Percentiles rank a stretch among this genome's conserved stretches.
These are phyloP conservation scores for Entomobrya multifasciata DNA, from an alignment of 2,888 invertebrate species.

Conservation along the genomic window DNA sequence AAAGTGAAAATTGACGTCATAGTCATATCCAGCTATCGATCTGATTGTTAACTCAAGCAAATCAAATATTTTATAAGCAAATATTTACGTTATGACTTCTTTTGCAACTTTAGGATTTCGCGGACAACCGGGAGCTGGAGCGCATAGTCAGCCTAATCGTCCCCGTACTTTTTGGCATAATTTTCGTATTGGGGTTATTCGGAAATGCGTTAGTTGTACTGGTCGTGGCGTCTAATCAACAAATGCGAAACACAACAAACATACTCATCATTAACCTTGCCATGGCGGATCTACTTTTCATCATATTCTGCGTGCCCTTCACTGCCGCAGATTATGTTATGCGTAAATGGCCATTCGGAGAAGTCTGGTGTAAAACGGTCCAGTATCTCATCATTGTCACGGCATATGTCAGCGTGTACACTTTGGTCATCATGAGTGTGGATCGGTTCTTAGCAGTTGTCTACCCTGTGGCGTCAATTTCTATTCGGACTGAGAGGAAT, in stretches of 20 bases:
- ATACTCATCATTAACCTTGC: conserved; percentile 94
- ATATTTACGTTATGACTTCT: too few relatives aligned
- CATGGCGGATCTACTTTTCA: conserved; percentile 93
- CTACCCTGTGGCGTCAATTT: conserved; percentile 94
- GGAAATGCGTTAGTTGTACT: conserved; percentile 94
- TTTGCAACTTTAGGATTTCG: conserved; percentile 68
- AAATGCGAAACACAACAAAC: conserved; percentile 95
- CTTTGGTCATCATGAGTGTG: conserved; percentile 95
- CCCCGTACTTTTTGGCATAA: conserved; percentile 94
- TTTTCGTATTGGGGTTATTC: conserved; percentile 91
- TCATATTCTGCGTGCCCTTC: conserved; percentile 96
- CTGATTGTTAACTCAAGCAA: too few relatives aligned
- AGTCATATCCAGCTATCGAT: too few relatives aligned
- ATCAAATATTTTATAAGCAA: too few relatives aligned
- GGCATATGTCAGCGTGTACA: conserved; percentile 96
- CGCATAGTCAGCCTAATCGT: conserved; percentile 86
- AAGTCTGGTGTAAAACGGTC: conserved; percentile 92
- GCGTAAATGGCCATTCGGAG: conserved; percentile 94
- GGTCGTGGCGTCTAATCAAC: conserved; percentile 87
- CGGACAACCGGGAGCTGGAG: conserved; percentile 81
- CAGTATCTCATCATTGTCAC: conserved; percentile 96
- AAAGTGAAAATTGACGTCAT: too few relatives aligned
- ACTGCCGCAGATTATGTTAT: conserved; percentile 95
- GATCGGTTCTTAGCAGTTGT: conserved; percentile 96
- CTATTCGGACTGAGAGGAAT: conserved; percentile 90